Percentiles rank a stretch among this genome's conserved stretches.
Conservation (phyloP, 2,113 vertebrate genomes). For the Elephas maximus region DNA sequence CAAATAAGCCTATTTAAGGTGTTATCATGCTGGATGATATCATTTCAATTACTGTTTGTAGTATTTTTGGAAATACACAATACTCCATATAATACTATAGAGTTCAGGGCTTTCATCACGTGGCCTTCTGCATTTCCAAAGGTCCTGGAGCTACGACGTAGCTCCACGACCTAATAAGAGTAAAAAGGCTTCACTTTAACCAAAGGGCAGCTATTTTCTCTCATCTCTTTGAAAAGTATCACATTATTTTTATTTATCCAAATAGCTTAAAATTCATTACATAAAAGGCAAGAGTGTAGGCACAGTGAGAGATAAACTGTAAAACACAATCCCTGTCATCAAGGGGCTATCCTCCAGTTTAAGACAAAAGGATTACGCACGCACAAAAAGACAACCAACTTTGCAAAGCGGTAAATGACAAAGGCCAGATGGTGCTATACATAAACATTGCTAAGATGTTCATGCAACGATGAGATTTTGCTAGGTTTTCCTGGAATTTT, state of each 20-base stretch:
- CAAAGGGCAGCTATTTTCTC: neutral
- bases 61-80: neutral
- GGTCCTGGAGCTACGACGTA: neutral
- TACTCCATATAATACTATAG: neutral
- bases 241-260: constrained; percentile 62
- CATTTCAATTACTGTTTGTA: neutral
- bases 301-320: neutral
- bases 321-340: neutral
- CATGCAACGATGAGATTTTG: constrained; percentile 1
- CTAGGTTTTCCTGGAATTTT: neutral
- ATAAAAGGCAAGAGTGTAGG: neutral
- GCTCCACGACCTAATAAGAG: neutral
- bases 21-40: neutral
- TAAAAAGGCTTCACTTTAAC: neutral
- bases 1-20: neutral
- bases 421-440: constrained; percentile 27
- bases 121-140: neutral
- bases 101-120: neutral
- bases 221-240: constrained; percentile 19
- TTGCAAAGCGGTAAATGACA: constrained; percentile 34
- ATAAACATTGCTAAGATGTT: neutral
- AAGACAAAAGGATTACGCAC: constrained; percentile 47
- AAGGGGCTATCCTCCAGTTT: neutral
- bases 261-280: constrained; percentile 58
- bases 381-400: constrained; percentile 19